These are phyloP conservation scores for Timema cristinae DNA, from an alignment of 2,888 invertebrate species.

Conservation along the genomic window DNA sequence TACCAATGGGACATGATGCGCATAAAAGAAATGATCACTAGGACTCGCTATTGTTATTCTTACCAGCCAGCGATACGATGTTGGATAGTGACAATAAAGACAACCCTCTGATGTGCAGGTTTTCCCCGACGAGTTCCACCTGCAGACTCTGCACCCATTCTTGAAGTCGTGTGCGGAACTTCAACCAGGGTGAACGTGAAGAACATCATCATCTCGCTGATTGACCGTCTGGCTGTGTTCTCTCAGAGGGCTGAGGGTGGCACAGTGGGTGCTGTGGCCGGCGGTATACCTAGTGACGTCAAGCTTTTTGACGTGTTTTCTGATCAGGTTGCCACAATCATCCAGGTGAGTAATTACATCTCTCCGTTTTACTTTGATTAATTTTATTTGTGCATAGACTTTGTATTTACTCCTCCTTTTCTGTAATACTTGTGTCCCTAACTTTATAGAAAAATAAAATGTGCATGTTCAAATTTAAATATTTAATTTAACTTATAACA, in stretches of 20 bases:
- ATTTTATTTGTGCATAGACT: too few relatives aligned
- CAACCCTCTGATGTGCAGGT: slow-evolving; percentile 51
- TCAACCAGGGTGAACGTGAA: slow-evolving; percentile 94
- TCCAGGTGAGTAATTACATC: slow-evolving; percentile 59
- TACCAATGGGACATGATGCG: too few relatives aligned
- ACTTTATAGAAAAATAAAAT: too few relatives aligned
- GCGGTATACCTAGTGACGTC: slow-evolving; percentile 74
- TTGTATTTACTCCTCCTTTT: too few relatives aligned
- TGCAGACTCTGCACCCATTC: slow-evolving; percentile 92
- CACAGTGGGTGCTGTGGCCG: slow-evolving; percentile 49
- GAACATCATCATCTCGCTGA: slow-evolving; percentile 94
- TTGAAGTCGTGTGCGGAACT: slow-evolving; percentile 95
- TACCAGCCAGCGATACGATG: too few relatives aligned
- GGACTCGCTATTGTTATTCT: too few relatives aligned
- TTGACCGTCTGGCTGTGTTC: slow-evolving; percentile 82
- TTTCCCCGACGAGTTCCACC: slow-evolving; percentile 98
- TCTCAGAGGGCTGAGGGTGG: slow-evolving; percentile 61
- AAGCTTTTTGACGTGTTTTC: slow-evolving; percentile 98
- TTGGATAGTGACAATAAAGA: too few relatives aligned
- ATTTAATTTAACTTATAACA: too few relatives aligned
- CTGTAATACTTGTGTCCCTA: too few relatives aligned
- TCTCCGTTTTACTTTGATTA: too few relatives aligned
- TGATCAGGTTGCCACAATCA: slow-evolving; percentile 92
- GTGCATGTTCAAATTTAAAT: too few relatives aligned
- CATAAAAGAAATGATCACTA: too few relatives aligned